A percentile compares a stretch with the other conserved stretches of the same genome.
Evolutionary conservation across 2,113 vertebrate genomes (phyloP).

Genomic region (Agapornis roseicollis): DNA sequence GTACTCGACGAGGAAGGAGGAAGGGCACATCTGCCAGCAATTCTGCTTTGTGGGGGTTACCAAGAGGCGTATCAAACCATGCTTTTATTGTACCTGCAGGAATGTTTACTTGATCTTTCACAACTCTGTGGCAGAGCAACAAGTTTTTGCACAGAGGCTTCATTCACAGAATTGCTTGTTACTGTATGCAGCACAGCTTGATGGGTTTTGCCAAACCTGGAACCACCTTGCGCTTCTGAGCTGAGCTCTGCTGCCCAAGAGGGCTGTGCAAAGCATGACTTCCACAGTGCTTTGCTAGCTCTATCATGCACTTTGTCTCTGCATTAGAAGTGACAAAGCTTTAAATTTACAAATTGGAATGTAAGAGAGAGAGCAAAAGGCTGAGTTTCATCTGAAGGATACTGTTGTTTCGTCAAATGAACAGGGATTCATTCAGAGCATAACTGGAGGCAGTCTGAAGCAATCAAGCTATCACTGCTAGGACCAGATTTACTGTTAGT

Average conservation of each 20-base stretch:
- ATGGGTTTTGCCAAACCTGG: neutral
- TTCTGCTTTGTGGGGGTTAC: neutral
- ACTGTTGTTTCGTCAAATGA: neutral
- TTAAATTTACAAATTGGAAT: neutral
- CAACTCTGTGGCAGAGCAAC: neutral
- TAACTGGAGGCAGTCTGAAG: neutral
- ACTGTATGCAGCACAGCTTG: neutral
- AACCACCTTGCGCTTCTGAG: neutral
- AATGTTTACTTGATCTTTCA: neutral
- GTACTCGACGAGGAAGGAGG: neutral
- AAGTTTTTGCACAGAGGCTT: neutral
- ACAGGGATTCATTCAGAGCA: neutral
- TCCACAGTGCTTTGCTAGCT: neutral
- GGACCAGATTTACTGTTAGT: neutral
- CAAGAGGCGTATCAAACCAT: neutral
- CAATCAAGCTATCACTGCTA: neutral
- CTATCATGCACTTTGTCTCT: neutral
- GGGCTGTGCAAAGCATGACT: neutral
- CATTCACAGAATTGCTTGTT: neutral
- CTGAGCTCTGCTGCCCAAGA: neutral
- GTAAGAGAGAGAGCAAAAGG: neutral
- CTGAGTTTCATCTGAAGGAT: neutral
- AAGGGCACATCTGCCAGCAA: constrained; percentile 9
- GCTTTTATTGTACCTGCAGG: constrained; percentile 17
- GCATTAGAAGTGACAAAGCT: neutral